These are phyloP conservation scores for Eupleurogrammus muticus DNA, from an alignment of 2,797 vertebrate genomes.

Conservation along the genomic window DNA sequence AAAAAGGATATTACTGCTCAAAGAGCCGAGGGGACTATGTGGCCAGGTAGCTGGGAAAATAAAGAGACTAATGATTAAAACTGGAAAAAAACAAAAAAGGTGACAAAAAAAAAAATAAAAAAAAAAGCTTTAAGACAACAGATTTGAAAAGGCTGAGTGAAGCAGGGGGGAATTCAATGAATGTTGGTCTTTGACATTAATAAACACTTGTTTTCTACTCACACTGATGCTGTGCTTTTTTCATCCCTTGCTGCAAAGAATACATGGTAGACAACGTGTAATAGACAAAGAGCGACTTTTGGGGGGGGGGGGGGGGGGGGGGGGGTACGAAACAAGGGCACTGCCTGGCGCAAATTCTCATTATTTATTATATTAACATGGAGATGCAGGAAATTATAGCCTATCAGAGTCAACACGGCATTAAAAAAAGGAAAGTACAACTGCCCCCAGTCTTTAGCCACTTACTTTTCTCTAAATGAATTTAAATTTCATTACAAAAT, in stretches of 20 bases:
- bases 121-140: conserved; percentile 17
- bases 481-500: conserved; percentile 9
- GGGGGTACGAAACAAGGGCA: conserved; percentile 11
- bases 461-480: conserved; percentile 3
- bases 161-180: conserved; percentile 2
- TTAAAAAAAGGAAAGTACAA: background rate
- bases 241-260: conserved; percentile 17
- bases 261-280: background rate
- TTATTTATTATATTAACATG: conserved; percentile 9
- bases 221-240: conserved; percentile 54
- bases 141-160: conserved; percentile 17
- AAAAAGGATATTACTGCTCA: background rate
- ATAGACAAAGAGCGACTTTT: background rate
- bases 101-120: conserved; percentile 16
- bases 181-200: conserved; percentile 7
- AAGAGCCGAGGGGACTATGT: conserved; percentile 24
- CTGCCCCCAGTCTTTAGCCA: background rate
- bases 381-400: conserved; percentile 13
- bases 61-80: conserved; percentile 6
- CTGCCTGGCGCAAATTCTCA: conserved; percentile 26
- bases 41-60: background rate
- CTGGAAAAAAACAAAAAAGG: background rate
- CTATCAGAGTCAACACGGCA: conserved; percentile 15
- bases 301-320: background rate
- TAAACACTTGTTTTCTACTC: conserved; percentile 42